A percentile compares a stretch with the other conserved stretches of the same genome.
Conservation (phyloP, 2,113 vertebrate species). For the Macquaria ambigua region DNA sequence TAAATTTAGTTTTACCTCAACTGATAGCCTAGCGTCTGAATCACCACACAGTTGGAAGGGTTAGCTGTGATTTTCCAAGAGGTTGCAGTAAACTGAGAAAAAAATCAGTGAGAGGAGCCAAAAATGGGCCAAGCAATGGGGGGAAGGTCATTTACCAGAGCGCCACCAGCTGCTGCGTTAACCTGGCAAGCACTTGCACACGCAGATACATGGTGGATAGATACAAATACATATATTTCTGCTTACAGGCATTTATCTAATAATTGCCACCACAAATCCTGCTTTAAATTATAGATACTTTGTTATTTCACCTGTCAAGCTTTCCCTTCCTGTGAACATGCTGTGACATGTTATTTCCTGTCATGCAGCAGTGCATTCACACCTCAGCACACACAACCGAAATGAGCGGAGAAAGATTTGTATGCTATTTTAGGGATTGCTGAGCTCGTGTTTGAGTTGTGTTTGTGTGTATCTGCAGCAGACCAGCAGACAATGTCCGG, state of each 20-base stretch:
- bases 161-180: constrained; percentile 52
- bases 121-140: constrained; percentile 49
- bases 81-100: constrained; percentile 42
- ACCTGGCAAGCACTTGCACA: constrained; percentile 33
- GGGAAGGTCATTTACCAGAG: constrained; percentile 51
- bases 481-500: constrained; percentile 5
- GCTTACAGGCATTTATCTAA: constrained; percentile 1
- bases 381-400: neutral
- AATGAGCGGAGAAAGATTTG: neutral
- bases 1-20: constrained; percentile 24
- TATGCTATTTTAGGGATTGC: neutral
- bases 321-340: neutral
- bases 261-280: neutral
- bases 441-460: neutral
- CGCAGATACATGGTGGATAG: constrained; percentile 14
- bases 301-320: neutral
- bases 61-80: constrained; percentile 53
- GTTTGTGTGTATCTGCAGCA: neutral
- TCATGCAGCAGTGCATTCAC: neutral
- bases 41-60: constrained; percentile 50
- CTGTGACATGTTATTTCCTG: neutral
- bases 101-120: constrained; percentile 43
- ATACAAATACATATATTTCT: constrained; percentile 1
- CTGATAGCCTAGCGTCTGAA: constrained; percentile 38
- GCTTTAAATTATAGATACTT: neutral